Conservation (phyloP, 2,888 invertebrate genomes). For the Aphrophora alni region DNA sequence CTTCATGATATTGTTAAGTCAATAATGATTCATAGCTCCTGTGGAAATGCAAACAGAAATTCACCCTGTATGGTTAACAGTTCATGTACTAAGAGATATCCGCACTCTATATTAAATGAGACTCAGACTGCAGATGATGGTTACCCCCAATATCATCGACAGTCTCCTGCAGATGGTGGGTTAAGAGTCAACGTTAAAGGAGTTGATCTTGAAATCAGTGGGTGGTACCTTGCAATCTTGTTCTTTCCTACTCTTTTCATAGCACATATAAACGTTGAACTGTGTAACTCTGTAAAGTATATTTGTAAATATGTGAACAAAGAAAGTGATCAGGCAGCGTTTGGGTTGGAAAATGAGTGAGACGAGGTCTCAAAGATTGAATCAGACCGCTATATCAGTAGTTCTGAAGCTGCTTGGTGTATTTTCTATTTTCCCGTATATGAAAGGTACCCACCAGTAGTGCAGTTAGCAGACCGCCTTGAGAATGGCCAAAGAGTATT, state of each 20-base stretch:
- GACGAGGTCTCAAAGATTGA: neutral
- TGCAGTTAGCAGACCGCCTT: neutral
- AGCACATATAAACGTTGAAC: conserved; percentile 48
- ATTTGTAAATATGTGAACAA: conserved; percentile 49
- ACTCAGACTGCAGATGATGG: conserved; percentile 53
- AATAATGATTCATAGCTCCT: neutral
- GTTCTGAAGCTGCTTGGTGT: neutral
- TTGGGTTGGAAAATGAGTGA: neutral
- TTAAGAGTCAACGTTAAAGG: neutral
- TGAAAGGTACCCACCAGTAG: neutral
- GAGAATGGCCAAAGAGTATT: neutral
- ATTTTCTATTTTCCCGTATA: neutral
- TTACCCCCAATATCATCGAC: conserved; percentile 53
- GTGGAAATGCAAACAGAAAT: conserved; percentile 47
- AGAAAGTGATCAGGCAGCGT: neutral
- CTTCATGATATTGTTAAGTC: neutral
- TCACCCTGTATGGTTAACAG: conserved; percentile 56
- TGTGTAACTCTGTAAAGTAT: conserved; percentile 49
- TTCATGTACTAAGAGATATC: conserved; percentile 56
- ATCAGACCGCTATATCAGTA: neutral
- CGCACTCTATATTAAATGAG: conserved; percentile 48
- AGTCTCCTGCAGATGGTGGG: neutral
- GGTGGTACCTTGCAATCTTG: conserved; percentile 41
- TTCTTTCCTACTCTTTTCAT: conserved; percentile 37
- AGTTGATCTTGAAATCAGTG: conserved; percentile 42